Conservation (phyloP, 1,140 invertebrate species). For the Diuraphis noxia region DNA sequence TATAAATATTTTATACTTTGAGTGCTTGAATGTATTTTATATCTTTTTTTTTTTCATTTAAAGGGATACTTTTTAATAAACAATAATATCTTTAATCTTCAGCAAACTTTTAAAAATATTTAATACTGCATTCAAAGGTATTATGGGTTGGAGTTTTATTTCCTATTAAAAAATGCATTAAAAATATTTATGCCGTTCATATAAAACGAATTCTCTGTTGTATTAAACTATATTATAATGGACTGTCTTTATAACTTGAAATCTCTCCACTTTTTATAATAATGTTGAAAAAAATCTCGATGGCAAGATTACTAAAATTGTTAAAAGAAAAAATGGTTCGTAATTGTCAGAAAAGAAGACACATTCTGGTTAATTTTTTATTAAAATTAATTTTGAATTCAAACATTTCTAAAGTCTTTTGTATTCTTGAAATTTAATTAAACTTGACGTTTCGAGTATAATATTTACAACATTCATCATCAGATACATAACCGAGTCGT, state of each 20-base stretch:
- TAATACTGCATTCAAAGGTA: slow-evolving; percentile 31
- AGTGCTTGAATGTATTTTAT: neutral
- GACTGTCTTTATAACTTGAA: slow-evolving; percentile 34
- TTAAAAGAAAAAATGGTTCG: neutral
- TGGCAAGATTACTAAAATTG: slow-evolving; percentile 14
- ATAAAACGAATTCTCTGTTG: slow-evolving; percentile 33
- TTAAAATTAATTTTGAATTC: slow-evolving; percentile 33
- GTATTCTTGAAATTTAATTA: slow-evolving; percentile 41
- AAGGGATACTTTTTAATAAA: slow-evolving; percentile 29
- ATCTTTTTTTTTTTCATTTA: neutral
- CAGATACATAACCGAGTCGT: neutral
- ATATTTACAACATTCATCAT: slow-evolving; percentile 46
- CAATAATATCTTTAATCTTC: slow-evolving; percentile 38
- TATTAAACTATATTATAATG: slow-evolving; percentile 40
- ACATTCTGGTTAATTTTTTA: slow-evolving; percentile 26
- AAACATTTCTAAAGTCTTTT: neutral
- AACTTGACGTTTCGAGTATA: slow-evolving; percentile 30
- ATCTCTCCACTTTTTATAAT: slow-evolving; percentile 15
- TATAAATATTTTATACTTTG: slow-evolving; percentile 29
- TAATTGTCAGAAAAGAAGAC: slow-evolving; percentile 29
- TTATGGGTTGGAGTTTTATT: slow-evolving; percentile 32
- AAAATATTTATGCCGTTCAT: slow-evolving; percentile 48
- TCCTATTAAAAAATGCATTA: slow-evolving; percentile 42
- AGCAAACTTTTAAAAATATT: slow-evolving; percentile 48
- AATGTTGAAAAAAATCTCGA: neutral